Conservation (phyloP, 2,888 invertebrate species). For the Ceraclea dissimilis region DNA sequence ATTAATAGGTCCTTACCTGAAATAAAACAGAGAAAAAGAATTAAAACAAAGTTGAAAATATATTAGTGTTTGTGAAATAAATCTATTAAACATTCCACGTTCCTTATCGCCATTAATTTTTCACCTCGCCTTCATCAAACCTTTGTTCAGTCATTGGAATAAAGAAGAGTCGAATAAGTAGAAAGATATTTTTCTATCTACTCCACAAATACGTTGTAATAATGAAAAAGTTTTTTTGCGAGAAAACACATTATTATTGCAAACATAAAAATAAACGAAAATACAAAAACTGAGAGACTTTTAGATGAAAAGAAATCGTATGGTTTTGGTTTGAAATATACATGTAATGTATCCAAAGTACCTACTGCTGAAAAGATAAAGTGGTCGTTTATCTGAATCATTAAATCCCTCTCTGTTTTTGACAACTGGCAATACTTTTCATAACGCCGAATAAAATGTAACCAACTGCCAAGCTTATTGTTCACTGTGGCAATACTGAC, state of each 20-base stretch:
- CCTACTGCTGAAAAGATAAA: too few species aligned
- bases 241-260: background rate
- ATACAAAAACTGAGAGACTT: background rate
- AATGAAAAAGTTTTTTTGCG: background rate
- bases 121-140: background rate
- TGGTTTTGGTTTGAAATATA: too few species aligned
- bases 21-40: background rate
- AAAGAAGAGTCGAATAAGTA: background rate
- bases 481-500: too few species aligned
- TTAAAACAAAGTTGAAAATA: background rate
- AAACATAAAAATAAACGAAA: background rate
- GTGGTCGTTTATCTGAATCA: background rate
- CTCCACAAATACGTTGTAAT: background rate
- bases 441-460: background rate
- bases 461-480: too few species aligned
- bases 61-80: background rate
- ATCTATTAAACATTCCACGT: background rate
- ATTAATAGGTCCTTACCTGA: background rate
- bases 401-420: background rate
- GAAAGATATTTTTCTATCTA: too few species aligned
- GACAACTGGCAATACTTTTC: constrained; percentile 2
- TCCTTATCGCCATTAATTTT: background rate
- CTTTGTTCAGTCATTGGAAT: background rate
- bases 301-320: background rate
- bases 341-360: too few species aligned